Evolutionary conservation across 2,888 invertebrate species (phyloP).

Genomic region (Euclidia mi): DNA sequence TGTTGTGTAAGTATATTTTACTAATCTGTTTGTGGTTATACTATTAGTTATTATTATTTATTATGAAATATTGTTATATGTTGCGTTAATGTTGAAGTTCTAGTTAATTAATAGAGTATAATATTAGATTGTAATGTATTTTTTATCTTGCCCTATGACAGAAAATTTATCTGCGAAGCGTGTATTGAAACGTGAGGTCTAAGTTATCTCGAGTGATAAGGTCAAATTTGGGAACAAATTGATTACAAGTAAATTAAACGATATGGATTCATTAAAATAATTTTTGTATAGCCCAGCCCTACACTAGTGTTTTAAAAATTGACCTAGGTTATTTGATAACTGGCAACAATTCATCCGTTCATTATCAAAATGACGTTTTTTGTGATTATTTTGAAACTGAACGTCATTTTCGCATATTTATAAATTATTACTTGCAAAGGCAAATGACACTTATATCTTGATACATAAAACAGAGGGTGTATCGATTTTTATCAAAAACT

Average conservation of each 20-base stretch:
- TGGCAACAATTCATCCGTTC: no score
- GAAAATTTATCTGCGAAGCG: neutral
- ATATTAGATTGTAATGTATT: conserved; percentile 12
- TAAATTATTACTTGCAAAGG: no score
- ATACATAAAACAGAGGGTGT: no score
- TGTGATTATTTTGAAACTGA: no score
- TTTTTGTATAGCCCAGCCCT: no score
- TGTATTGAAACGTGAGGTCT: neutral
- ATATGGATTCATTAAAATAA: no score
- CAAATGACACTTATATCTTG: no score
- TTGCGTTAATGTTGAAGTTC: conserved; percentile 12
- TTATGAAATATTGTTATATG: conserved; percentile 32
- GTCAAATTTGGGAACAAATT: neutral
- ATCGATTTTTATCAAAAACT: no score
- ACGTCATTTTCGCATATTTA: no score
- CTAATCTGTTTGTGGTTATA: conserved; percentile 17
- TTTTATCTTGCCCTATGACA: conserved; percentile 32
- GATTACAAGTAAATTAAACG: neutral
- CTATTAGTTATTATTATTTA: conserved; percentile 8
- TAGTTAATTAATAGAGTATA: conserved; percentile 25
- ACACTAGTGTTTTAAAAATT: no score
- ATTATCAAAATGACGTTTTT: no score
- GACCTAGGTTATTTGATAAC: no score
- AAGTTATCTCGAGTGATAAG: neutral
- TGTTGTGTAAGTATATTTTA: conserved; percentile 36